These are phyloP conservation scores for Criorhina ranunculi DNA, from an alignment of 2,888 invertebrate species.

Conservation along the genomic window DNA sequence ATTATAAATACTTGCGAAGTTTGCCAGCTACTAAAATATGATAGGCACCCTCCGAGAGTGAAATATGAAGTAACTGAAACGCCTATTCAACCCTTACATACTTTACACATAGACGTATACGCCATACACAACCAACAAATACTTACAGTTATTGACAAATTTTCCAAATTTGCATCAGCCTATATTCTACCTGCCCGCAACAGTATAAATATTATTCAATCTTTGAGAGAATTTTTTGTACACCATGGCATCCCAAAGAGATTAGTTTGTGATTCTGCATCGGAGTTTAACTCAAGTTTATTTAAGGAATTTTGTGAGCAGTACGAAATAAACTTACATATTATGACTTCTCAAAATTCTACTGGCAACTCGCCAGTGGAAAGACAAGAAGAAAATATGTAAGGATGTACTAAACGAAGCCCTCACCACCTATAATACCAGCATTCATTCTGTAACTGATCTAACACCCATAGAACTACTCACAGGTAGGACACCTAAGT, in stretches of 20 bases:
- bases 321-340: conserved; percentile 46
- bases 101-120: conserved; percentile 72
- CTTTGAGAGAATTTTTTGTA: conserved; percentile 58
- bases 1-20: conserved; percentile 69
- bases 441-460: conserved; percentile 58
- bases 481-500: conserved; percentile 33
- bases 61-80: conserved; percentile 62
- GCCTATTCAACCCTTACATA: conserved; percentile 63
- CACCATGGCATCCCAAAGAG: conserved; percentile 63
- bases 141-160: conserved; percentile 61
- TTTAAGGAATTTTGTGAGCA: conserved; percentile 66
- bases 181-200: conserved; percentile 60
- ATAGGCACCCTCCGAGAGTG: conserved; percentile 72
- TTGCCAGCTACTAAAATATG: conserved; percentile 62
- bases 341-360: conserved; percentile 65
- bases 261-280: conserved; percentile 66
- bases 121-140: conserved; percentile 64
- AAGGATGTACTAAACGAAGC: conserved; percentile 58
- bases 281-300: conserved; percentile 57
- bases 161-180: conserved; percentile 64
- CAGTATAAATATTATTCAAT: conserved; percentile 59
- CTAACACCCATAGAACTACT: conserved; percentile 68
- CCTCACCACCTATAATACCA: conserved; percentile 54
- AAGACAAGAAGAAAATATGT: conserved; percentile 21
- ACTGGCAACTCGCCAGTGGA: conserved; percentile 65